These are phyloP conservation scores for Progne subis DNA, from an alignment of 2,113 vertebrate genomes.

Conservation along the genomic window DNA sequence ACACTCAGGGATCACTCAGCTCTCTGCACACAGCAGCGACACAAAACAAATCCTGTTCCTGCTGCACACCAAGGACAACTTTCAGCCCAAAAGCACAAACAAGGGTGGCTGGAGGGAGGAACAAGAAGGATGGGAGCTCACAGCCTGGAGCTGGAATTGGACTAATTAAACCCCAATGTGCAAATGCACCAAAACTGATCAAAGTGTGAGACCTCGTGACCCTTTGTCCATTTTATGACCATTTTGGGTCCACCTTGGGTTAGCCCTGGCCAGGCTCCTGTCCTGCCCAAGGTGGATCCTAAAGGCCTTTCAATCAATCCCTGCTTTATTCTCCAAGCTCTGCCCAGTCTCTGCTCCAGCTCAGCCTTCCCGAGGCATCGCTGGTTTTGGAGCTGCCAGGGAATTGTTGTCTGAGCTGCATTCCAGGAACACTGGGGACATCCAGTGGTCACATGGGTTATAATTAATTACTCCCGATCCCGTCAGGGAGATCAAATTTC, in stretches of 20 bases:
- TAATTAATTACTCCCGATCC: slow-evolving; percentile 67
- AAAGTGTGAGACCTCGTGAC: neutral
- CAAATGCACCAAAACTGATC: neutral
- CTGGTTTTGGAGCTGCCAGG: neutral
- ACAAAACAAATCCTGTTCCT: neutral
- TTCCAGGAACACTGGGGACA: slow-evolving; percentile 76
- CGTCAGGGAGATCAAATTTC: neutral
- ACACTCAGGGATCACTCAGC: neutral
- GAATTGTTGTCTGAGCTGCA: neutral
- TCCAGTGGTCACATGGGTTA: slow-evolving; percentile 72
- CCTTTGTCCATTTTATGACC: neutral
- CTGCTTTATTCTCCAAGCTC: neutral
- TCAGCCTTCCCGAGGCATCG: neutral
- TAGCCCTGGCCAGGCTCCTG: neutral
- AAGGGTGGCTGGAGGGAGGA: neutral
- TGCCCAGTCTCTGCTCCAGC: neutral
- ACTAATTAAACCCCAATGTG: neutral
- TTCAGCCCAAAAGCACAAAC: neutral
- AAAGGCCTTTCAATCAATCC: neutral
- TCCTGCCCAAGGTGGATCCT: neutral
- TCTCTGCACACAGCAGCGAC: neutral
- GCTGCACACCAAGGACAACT: neutral
- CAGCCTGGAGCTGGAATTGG: neutral
- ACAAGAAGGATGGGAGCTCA: neutral
- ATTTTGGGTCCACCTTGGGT: neutral